phyloP scores from a whole-genome alignment of 1,140 invertebrate species.

The Mylabris phalerata region DNA sequence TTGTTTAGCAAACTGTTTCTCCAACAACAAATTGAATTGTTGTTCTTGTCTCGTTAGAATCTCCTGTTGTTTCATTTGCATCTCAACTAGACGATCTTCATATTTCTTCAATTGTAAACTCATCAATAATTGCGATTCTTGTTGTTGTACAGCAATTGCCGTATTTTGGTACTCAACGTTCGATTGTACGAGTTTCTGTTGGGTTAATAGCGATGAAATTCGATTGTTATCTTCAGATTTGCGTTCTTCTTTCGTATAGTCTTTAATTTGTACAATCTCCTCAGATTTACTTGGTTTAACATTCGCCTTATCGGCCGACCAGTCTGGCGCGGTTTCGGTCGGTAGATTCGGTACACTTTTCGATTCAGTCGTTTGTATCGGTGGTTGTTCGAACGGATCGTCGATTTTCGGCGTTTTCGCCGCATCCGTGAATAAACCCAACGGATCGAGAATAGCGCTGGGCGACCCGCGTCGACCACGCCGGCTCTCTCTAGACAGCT shows the following conservation, averaged over 20 bases:
- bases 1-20: slow-evolving; percentile 46
- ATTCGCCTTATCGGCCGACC: slow-evolving; percentile 17
- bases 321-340: slow-evolving; percentile 21
- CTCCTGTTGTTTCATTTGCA: slow-evolving; percentile 45
- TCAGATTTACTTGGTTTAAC: slow-evolving; percentile 21
- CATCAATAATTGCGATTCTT: slow-evolving; percentile 45
- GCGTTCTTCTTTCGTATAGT: neutral
- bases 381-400: neutral
- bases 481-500: slow-evolving; percentile 15
- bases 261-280: neutral
- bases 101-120: slow-evolving; percentile 48
- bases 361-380: slow-evolving; percentile 1
- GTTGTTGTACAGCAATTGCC: slow-evolving; percentile 43
- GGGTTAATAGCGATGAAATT: slow-evolving; percentile 18
- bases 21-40: slow-evolving; percentile 44
- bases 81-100: slow-evolving; percentile 43
- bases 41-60: slow-evolving; percentile 43
- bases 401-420: neutral
- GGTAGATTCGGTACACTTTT: slow-evolving; percentile 15
- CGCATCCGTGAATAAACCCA: slow-evolving; percentile 12
- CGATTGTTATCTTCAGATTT: slow-evolving; percentile 3
- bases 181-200: slow-evolving; percentile 27
- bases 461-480: neutral
- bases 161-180: slow-evolving; percentile 42
- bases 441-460: slow-evolving; percentile 10